These are phyloP conservation scores for Pagrus major DNA, from an alignment of 2,113 vertebrate species.

Conservation along the genomic window DNA sequence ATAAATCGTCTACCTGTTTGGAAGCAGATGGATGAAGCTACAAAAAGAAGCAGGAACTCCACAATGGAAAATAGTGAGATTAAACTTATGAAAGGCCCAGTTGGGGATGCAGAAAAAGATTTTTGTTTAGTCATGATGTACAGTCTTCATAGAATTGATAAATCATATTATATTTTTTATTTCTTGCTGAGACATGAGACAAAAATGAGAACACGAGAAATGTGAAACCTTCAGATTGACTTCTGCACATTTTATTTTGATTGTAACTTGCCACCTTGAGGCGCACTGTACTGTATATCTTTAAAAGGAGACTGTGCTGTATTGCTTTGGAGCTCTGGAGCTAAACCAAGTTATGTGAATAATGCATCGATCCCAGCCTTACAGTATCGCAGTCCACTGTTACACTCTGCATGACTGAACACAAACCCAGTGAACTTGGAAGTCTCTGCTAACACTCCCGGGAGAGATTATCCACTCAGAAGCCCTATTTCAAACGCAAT, in stretches of 20 bases:
- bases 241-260: not conserved
- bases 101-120: too few species aligned
- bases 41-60: conserved; percentile 1
- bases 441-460: conserved; percentile 50
- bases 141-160: too few species aligned
- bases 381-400: conserved; percentile 66
- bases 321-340: conserved; percentile 45
- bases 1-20: conserved; percentile 55
- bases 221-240: conserved; percentile 16
- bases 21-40: not conserved
- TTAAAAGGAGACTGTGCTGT: conserved; percentile 38
- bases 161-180: too few species aligned
- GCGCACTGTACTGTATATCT: conserved; percentile 26
- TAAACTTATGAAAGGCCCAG: not conserved
- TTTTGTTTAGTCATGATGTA: not conserved
- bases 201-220: conserved; percentile 5
- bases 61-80: not conserved
- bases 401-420: conserved; percentile 71
- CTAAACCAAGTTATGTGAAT: conserved; percentile 71
- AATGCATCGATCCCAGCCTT: conserved; percentile 70
- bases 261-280: conserved; percentile 7
- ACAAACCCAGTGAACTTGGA: conserved; percentile 75
- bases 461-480: conserved; percentile 62
- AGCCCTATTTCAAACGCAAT: conserved; percentile 62
- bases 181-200: not conserved